Conservation (phyloP, 2,888 invertebrate species). For the Xanthia togata region DNA sequence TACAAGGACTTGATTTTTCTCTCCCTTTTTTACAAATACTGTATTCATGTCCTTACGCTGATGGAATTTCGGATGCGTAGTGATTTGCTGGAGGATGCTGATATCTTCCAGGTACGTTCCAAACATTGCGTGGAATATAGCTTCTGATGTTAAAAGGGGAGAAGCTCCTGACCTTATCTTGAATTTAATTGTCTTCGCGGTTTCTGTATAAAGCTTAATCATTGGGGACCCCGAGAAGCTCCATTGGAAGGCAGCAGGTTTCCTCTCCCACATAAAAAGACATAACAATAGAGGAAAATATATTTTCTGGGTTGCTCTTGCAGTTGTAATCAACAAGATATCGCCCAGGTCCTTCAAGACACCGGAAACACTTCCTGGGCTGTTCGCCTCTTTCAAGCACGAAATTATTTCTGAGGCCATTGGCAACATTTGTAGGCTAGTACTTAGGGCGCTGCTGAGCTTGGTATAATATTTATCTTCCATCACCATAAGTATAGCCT, state of each 20-base stretch:
- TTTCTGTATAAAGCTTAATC: background rate
- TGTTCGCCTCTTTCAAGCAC: background rate
- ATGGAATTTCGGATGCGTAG: background rate
- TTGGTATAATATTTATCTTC: conserved; percentile 24
- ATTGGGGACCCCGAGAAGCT: background rate
- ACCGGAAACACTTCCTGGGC: background rate
- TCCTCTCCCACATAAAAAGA: background rate
- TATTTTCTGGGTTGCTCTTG: background rate
- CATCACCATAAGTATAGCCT: conserved; percentile 11
- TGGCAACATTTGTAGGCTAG: background rate
- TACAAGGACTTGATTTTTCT: background rate
- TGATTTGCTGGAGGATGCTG: background rate
- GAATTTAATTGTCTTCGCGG: background rate
- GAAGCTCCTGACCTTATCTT: background rate
- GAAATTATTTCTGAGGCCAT: conserved; percentile 1
- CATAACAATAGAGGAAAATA: background rate
- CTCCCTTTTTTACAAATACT: background rate
- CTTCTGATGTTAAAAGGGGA: background rate
- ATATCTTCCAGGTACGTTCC: background rate
- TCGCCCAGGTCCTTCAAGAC: too few relatives aligned
- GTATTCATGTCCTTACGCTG: background rate
- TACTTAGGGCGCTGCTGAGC: background rate
- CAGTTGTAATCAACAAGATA: too few relatives aligned
- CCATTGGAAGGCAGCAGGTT: background rate
- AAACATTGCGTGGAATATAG: background rate